A percentile compares a stretch with the other conserved stretches of the same genome.
Conservation (phyloP, 1,140 invertebrate genomes). For the Pinna nobilis region DNA sequence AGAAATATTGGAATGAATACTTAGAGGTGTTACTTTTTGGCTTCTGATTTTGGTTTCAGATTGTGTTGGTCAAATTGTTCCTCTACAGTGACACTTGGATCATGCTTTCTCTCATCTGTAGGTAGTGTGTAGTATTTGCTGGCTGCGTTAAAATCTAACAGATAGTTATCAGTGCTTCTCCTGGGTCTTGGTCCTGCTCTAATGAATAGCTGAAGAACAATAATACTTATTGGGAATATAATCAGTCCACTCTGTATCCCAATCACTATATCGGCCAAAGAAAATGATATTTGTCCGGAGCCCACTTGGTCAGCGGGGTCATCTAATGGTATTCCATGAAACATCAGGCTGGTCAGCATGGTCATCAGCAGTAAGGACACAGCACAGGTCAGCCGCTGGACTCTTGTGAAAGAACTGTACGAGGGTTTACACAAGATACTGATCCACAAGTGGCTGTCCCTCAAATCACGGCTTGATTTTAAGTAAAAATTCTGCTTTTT, state of each 20-base stretch:
- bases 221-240: constrained; percentile 60
- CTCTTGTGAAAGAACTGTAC: constrained; percentile 61
- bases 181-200: neutral
- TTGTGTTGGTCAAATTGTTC: neutral
- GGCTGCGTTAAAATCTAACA: too few species aligned
- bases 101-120: neutral
- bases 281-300: constrained; percentile 32
- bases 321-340: constrained; percentile 63
- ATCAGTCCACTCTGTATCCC: constrained; percentile 61
- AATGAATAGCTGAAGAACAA: constrained; percentile 59
- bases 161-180: neutral
- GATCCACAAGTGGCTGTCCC: constrained; percentile 63
- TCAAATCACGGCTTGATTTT: constrained; percentile 59
- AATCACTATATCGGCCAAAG: constrained; percentile 50
- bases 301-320: constrained; percentile 48
- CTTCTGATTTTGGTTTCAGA: neutral
- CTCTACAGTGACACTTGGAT: neutral
- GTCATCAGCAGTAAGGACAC: constrained; percentile 61
- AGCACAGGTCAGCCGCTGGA: constrained; percentile 65
- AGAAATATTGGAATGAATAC: neutral
- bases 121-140: neutral
- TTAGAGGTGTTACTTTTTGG: neutral
- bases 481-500: constrained; percentile 44
- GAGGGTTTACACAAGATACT: constrained; percentile 63
- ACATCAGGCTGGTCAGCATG: constrained; percentile 69